Evolutionary conservation across 2,888 invertebrate genomes (phyloP).

Genomic region (Thecophora atra): DNA sequence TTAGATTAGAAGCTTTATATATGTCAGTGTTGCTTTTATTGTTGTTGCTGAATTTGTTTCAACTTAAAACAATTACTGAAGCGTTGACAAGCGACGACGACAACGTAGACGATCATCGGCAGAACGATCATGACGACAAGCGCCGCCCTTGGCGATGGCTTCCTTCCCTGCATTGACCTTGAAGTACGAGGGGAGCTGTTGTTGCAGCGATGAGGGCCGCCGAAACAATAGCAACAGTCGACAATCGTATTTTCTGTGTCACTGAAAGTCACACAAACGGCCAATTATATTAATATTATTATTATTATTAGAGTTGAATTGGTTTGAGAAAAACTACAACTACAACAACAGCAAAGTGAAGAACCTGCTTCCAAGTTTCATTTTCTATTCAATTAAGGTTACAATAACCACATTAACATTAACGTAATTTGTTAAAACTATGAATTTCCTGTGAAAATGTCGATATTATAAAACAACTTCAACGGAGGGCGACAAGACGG

Average conservation of each 20-base stretch:
- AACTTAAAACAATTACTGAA: conserved; percentile 12
- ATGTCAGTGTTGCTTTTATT: background rate
- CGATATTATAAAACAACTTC: no score
- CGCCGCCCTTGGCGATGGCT: background rate
- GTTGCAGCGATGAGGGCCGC: background rate
- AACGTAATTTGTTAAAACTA: no score
- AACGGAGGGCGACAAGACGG: no score
- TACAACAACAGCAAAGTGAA: background rate
- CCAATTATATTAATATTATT: conserved; percentile 54
- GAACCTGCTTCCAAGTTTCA: conserved; percentile 10
- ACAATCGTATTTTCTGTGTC: conserved; percentile 65
- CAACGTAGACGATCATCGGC: background rate
- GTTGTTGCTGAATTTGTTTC: background rate
- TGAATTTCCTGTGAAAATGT: no score
- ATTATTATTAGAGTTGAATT: conserved; percentile 39
- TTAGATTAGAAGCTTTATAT: conserved; percentile 21
- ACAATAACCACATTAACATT: background rate
- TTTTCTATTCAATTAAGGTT: conserved; percentile 12
- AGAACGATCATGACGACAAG: conserved; percentile 10
- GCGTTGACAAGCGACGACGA: conserved; percentile 6
- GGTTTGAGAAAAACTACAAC: conserved; percentile 33
- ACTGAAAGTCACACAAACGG: conserved; percentile 63
- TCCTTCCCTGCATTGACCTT: background rate
- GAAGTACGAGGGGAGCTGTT: background rate
- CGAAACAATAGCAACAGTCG: conserved; percentile 51